Evolutionary conservation across 35 echinoderm and acorn worm genomes (phyloP), one percentile per base, ranked within the genome.

Genomic region (Heliocidaris erythrogramma): DNA sequence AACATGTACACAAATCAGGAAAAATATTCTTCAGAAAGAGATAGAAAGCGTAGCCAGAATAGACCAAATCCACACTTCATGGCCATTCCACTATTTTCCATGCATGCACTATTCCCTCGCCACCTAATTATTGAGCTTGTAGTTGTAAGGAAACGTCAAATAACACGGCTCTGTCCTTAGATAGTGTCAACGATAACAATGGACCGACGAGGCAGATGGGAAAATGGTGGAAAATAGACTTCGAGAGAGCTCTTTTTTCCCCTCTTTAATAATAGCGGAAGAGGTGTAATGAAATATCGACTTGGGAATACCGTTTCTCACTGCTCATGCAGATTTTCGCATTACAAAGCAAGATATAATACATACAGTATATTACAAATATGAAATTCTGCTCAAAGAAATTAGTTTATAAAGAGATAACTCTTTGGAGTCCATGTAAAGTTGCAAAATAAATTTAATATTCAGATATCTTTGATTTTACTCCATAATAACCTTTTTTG

Each of bases 171-270:
- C 21, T 78, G 65, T 78, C 65, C 65, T 78, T 78, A 78, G 65
- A 78, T 78, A 78, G 65, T 78, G 65, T 78, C 65, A 78, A 78
- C 7, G 65, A 78, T 78, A 78, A 78, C 65, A 78, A 78, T 78
- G 65, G n/a, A 78, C 27, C 3, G 65, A 78, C 27, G 65, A 78
- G 65, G 27, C 65, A 78, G 65, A 78, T 78, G 65, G 65, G 17
- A 78, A 78, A 78, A 78, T 18, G 65, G 65, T 27, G 65, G 8
- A 78, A 78, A 78, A 24, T 8, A 27, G 65, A 78, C 65, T 78
- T 78, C 65, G 65, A 27, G 27, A 7, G 65, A 78, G 21, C 27
- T 78, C n/a, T n/a, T n/a, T n/a, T 78, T 78, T 78, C n/a, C 21
- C 2, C 8, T 24, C 18, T 78, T 78, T 78, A n/a, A n/a, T 78